Base-by-base conservation (phyloP, 2,113 vertebrate species). In the Poeciliopsis turrubarensis region DNA sequence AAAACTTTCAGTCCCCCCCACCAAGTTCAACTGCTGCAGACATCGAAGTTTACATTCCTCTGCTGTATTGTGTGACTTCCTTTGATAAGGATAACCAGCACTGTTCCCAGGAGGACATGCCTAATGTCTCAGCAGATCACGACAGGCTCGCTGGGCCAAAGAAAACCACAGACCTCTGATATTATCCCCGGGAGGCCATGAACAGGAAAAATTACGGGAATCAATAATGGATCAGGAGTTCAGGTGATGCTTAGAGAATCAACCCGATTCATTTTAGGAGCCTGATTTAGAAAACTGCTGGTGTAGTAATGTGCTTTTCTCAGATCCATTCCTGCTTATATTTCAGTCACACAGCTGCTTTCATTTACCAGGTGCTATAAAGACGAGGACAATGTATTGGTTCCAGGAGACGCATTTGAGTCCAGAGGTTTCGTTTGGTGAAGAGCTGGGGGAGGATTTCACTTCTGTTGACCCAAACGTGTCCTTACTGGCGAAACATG, bases 281-380 rank as follows among this genome's bases (percentile, higher is more conserved):
- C 70, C 29, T 82, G 76, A 86, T 89, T 71, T 79, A 69, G 83
- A 83, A 68, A 73, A 73, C 82, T 84, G 66, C 78, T 80, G 80
- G 75, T 86, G 29, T 76, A 74, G 64, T 74, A 82, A 85, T 77
- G 75, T 65, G 64, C 81, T 81, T 80, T 60, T 65, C 71, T 70
- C 37, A 73, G 44, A 57, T 80, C 82, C 76, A 76, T 80, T 86
- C 72, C 75, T 51, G 7, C 19, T 73, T 81, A 15, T 57, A 61
- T 80, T 54, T 32, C 69, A 29, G 73, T 84, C 47, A 61, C 68
- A 70, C 90, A 92, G 90, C 84, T 92, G 89, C 79, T 91, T 91
- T 78, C 83, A 78, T 86, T 92, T 89, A 87, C 81, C 90, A 87
- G 87, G 89, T 87, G 82, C 79, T 71, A 54, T 69, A 73, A 78